Evolutionary conservation across 2,888 invertebrate genomes (phyloP).

Genomic region (Reticulitermes lucifugus): DNA sequence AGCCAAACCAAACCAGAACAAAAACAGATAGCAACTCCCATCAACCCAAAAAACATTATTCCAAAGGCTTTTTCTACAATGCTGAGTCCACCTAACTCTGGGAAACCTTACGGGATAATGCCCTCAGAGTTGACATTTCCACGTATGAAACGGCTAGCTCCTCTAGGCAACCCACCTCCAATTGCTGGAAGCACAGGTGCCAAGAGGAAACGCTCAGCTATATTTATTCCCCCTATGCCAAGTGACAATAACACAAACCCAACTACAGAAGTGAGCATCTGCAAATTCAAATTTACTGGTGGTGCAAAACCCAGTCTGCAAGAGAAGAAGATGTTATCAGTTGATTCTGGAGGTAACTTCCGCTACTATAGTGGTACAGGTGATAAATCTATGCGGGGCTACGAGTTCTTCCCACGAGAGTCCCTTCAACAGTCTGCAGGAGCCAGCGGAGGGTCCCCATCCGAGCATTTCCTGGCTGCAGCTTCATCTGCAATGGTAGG

Average conservation of each 20-base stretch:
- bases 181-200: constrained; percentile 45
- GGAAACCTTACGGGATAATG: constrained; percentile 40
- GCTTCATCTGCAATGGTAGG: constrained; percentile 48
- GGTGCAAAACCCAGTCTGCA: constrained; percentile 90
- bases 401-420: constrained; percentile 82
- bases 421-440: constrained; percentile 68
- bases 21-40: constrained; percentile 16
- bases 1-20: not conserved
- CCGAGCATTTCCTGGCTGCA: constrained; percentile 50
- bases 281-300: constrained; percentile 93
- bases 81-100: constrained; percentile 34
- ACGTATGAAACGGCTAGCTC: constrained; percentile 50
- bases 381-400: constrained; percentile 80
- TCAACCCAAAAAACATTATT: constrained; percentile 37
- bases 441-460: constrained; percentile 43
- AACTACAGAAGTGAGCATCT: constrained; percentile 88
- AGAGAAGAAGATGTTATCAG: constrained; percentile 92
- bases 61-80: constrained; percentile 50
- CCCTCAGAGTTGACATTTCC: constrained; percentile 50
- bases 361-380: constrained; percentile 89
- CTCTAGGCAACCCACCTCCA: constrained; percentile 41
- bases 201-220: constrained; percentile 83
- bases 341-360: constrained; percentile 90
- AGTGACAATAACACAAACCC: constrained; percentile 80
- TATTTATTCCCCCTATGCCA: constrained; percentile 86